These are phyloP conservation scores for Druon quercuslanigerum DNA, from an alignment of 1,140 invertebrate species.

Conservation along the genomic window DNA sequence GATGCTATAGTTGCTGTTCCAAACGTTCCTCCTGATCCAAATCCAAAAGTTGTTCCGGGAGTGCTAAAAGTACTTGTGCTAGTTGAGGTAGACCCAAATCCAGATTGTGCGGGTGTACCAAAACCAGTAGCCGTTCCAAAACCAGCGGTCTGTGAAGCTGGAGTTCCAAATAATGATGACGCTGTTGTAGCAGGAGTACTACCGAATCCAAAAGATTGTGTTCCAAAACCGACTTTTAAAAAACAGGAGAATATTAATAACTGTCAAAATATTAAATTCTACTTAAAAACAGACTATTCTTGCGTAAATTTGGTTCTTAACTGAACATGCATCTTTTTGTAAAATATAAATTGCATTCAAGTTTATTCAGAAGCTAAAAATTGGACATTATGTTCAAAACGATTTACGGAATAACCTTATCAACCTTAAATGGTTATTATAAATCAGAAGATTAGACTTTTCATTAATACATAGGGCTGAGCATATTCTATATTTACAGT, in stretches of 20 bases:
- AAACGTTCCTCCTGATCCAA: constrained; percentile 58
- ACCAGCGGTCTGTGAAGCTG: constrained; percentile 46
- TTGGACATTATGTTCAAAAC: too few species aligned
- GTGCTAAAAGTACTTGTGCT: constrained; percentile 54
- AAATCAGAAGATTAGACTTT: too few species aligned
- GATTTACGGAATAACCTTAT: too few species aligned
- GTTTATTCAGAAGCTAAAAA: too few species aligned
- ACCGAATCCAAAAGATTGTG: constrained; percentile 63
- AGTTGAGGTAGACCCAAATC: constrained; percentile 69
- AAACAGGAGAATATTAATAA: constrained; percentile 3
- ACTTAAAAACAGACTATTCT: constrained; percentile 7
- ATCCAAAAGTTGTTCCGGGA: constrained; percentile 65
- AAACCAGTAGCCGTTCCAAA: constrained; percentile 55
- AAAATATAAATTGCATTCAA: too few species aligned
- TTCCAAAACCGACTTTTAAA: constrained; percentile 60
- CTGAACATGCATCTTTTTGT: background rate
- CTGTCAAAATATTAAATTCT: background rate
- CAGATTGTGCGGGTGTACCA: constrained; percentile 62
- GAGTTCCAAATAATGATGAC: constrained; percentile 66
- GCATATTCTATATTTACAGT: too few species aligned
- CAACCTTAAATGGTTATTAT: too few species aligned
- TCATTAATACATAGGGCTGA: too few species aligned
- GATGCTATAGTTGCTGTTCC: constrained; percentile 56
- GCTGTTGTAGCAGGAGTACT: constrained; percentile 62
- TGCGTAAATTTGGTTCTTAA: background rate